Conservation (phyloP, 30 jellyfish, hydroid and myxozoan species). For the Sanderia malayensis region DNA sequence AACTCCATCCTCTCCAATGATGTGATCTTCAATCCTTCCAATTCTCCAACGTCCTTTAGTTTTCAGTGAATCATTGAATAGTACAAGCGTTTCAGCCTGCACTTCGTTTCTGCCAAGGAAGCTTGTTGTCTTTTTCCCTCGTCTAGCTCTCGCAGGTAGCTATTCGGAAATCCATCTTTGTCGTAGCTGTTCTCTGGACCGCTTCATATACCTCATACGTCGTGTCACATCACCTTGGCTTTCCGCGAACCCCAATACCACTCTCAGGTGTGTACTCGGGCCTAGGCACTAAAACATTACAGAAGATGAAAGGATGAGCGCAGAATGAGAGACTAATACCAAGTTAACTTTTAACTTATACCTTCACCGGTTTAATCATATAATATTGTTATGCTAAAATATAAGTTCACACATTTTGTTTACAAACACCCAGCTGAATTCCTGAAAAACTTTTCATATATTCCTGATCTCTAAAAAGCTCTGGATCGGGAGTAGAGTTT, state of each 20-base stretch:
- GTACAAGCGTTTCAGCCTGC: slow-evolving; percentile 23
- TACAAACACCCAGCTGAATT: slow-evolving; percentile 3
- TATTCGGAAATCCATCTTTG: slow-evolving; percentile 35
- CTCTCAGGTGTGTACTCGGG: too few relatives aligned
- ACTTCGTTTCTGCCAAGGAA: slow-evolving; percentile 8
- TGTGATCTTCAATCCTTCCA: slow-evolving; percentile 32
- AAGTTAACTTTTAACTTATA: too few relatives aligned
- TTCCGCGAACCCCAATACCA: too few relatives aligned
- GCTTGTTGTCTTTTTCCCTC: slow-evolving; percentile 28
- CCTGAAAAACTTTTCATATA: slow-evolving; percentile 6
- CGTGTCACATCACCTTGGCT: slow-evolving; percentile 10
- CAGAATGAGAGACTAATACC: too few relatives aligned
- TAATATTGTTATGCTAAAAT: too few relatives aligned
- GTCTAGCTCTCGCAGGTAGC: slow-evolving; percentile 36
- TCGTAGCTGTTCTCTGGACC: slow-evolving; percentile 42
- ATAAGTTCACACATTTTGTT: too few relatives aligned
- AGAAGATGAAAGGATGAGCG: too few relatives aligned
- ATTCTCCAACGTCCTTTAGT: slow-evolving; percentile 37
- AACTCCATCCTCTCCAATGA: slow-evolving; percentile 41
- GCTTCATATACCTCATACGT: slow-evolving; percentile 21
- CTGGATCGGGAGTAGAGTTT: background rate
- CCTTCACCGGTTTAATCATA: too few relatives aligned
- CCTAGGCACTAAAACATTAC: too few relatives aligned
- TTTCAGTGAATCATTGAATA: slow-evolving; percentile 36
- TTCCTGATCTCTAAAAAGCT: slow-evolving; percentile 4